Evolutionary conservation across 2,797 vertebrate genomes (phyloP).

Genomic region (Petrocephalus schoutedeni): DNA sequence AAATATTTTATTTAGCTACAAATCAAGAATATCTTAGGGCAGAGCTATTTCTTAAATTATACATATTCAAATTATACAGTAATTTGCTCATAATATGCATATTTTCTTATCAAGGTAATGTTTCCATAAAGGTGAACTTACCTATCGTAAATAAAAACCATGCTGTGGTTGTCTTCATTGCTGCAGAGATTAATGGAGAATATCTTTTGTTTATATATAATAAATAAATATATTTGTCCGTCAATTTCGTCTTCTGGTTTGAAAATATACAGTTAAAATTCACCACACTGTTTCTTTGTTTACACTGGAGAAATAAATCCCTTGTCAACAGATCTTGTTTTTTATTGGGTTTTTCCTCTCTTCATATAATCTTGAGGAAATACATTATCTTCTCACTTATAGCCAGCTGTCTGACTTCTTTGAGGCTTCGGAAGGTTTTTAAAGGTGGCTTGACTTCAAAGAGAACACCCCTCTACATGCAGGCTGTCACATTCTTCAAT

Average conservation of each 20-base stretch:
- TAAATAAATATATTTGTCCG: neutral
- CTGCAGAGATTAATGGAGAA: neutral
- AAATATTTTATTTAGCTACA: too few species aligned
- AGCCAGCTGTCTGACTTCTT: neutral
- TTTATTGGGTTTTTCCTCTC: neutral
- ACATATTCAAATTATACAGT: neutral
- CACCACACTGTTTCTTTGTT: neutral
- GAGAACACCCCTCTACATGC: neutral
- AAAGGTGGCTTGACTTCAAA: neutral
- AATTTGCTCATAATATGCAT: neutral
- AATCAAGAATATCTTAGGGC: too few species aligned
- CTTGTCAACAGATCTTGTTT: neutral
- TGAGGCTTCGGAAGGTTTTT: neutral
- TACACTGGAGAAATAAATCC: neutral
- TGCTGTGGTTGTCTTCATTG: neutral
- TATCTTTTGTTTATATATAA: neutral
- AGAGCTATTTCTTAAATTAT: neutral
- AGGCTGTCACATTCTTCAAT: neutral
- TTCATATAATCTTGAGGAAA: neutral
- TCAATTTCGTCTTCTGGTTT: neutral
- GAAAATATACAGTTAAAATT: neutral
- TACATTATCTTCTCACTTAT: neutral
- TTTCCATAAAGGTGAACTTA: neutral
- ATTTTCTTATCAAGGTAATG: neutral
- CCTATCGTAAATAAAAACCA: neutral